These are phyloP conservation scores for Melanotaenia pygmaea DNA, from an alignment of 2,797 vertebrate genomes.

Conservation along the genomic window DNA sequence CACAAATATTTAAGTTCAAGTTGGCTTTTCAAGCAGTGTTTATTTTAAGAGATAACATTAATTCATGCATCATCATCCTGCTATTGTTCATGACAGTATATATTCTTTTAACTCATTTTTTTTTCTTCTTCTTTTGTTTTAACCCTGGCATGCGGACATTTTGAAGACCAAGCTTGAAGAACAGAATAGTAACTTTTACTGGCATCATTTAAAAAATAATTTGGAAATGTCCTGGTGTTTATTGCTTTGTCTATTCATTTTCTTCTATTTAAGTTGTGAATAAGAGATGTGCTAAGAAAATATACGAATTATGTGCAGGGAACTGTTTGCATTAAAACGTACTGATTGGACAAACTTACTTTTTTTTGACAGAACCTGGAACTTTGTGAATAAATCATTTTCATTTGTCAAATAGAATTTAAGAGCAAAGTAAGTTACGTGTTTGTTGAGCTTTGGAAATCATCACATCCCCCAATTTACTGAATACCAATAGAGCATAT, in stretches of 20 bases:
- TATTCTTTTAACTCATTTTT: no score
- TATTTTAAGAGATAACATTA: constrained; percentile 7
- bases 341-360: not conserved
- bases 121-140: not conserved
- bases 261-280: no score
- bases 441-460: constrained; percentile 19
- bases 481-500: constrained; percentile 26
- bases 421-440: constrained; percentile 3
- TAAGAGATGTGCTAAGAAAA: no score
- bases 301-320: no score
- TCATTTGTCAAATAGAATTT: not conserved
- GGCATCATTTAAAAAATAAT: not conserved
- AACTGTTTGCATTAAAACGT: not conserved
- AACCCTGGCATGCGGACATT: not conserved
- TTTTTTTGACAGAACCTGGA: not conserved
- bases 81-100: not conserved
- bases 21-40: not conserved
- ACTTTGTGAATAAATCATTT: not conserved
- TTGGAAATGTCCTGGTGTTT: not conserved
- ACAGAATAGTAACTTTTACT: not conserved
- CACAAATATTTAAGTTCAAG: not conserved
- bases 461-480: constrained; percentile 34
- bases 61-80: not conserved
- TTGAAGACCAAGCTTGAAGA: not conserved
- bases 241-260: not conserved